Base-by-base conservation (phyloP, 1,140 invertebrate genomes). In the Odontomachus brunneus region DNA sequence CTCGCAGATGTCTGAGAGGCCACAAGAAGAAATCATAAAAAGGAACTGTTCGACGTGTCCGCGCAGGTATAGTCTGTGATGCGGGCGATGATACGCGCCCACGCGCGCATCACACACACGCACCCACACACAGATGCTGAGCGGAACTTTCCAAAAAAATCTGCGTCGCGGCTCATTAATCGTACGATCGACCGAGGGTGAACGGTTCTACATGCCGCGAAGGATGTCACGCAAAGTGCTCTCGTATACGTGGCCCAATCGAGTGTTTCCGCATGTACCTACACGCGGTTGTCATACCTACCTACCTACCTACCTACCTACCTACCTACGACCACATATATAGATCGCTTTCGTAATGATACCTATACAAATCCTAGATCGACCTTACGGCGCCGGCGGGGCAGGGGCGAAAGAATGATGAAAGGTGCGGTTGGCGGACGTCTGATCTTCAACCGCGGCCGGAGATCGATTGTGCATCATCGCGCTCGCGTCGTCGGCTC, bases 191-290 rank as follows among this genome's bases (percentile, higher is more conserved):
- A 57, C 33, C 65, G 65, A 44, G 49, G 75, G 49, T 44, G 65
- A 71, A 57, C 53, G 51, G 29, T 57, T 69, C 9, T 33, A 55
- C 63, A 53, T 69, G 51, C 65, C 29, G 51, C 29, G 69, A 84
- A 88, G 57, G 69, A 84, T 86, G 81, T 86, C 86, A 76, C 71
- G 82, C 69, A 84, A 88, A 89, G 75, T 76, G 86, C 74, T 65
- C 57, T 78, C 63, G 82, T 89, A 86, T 94, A 94, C 93, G 93
- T 94, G 93, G 93, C 93, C 93, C 93, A 94, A 94, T 92, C 92
- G 89, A 89, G 90, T 91, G 89, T 89, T 90, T 91, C 92, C 93
- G 92, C 90, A 93, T 93, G 89, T 92, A 90, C 89, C 88, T 89
- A 78, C 78, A 67, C 69, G 60, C 60, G 78, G 80, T 84, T 82